phyloP scores from a whole-genome alignment of 2,113 vertebrate genomes.

The Phrynosoma blainvillii region DNA sequence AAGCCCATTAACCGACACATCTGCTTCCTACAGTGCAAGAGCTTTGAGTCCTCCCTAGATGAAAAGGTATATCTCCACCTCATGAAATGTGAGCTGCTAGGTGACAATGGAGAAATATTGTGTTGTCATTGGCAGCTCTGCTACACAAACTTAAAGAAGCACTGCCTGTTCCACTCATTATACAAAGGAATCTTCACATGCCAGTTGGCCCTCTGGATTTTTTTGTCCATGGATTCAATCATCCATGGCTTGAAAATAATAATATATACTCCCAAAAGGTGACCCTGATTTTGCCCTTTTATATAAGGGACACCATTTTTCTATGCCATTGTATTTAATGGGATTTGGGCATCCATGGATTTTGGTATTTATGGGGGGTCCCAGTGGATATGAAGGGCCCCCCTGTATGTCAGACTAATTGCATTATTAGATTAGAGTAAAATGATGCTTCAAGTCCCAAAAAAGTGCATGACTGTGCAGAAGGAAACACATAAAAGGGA shows the following conservation, averaged over 20 bases:
- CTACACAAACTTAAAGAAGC: slow-evolving; percentile 51
- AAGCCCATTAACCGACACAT: not conserved
- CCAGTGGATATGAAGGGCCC: too few relatives aligned
- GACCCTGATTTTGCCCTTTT: too few relatives aligned
- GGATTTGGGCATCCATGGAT: too few relatives aligned
- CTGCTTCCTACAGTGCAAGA: not conserved
- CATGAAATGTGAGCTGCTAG: slow-evolving; percentile 38
- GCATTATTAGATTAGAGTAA: slow-evolving; percentile 70
- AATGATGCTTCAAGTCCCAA: slow-evolving; percentile 57
- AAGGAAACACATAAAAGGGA: not conserved
- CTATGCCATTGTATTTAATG: too few relatives aligned
- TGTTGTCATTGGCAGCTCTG: slow-evolving; percentile 35
- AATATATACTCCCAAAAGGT: too few relatives aligned
- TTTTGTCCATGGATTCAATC: too few relatives aligned
- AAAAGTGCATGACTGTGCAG: not conserved
- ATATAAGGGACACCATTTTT: too few relatives aligned
- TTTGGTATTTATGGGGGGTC: too few relatives aligned
- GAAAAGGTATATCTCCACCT: not conserved
- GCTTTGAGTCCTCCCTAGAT: not conserved
- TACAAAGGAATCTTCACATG: slow-evolving; percentile 69
- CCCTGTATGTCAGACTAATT: slow-evolving; percentile 54
- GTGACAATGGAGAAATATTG: slow-evolving; percentile 42
- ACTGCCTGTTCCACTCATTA: slow-evolving; percentile 67
- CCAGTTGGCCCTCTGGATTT: slow-evolving; percentile 62
- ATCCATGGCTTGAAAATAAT: too few relatives aligned